Evolutionary conservation across 2,797 vertebrate genomes (phyloP), one percentile per base, ranked within the genome.

Genomic region (Clarias pachynema): DNA sequence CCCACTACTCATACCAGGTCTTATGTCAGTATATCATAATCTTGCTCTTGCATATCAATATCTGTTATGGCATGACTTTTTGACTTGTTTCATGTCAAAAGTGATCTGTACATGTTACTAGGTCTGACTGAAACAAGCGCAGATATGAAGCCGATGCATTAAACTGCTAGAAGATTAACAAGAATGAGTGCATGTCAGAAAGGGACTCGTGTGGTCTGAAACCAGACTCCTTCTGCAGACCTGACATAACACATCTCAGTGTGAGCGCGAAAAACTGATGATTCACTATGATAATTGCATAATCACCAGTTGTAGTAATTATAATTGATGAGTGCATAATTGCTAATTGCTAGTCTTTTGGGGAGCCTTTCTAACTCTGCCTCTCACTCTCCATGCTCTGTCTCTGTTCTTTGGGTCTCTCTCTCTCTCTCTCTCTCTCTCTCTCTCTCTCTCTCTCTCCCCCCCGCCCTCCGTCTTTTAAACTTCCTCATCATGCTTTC

Each of bases 221-320:
- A 15, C 74, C 78, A 75, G 74, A 83, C 75, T 70, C 59, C 79
- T 49, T 26, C 83, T 14, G 2, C 29, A 66, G 82, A 60, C 62
- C 44, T 29, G 34, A 44, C 68, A 73, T 80, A 83, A 80, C 62
- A 81, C 69, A 84, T 78, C 75, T 59, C 86, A 66, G 84, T 79
- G 66, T 74, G 77, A 81, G 80, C 57, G n/a, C 63, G 79, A 78
- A 68, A 87, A 86, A 82, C 91, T 93, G 92, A 89, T 92, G 93
- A 95, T 94, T 95, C 94, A 89, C 88, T 94, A 92, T 94, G 93
- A 89, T 96, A 95, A 96, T 96, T 94, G 92, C 94, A 93, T 95
- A 95, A 93, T 95, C 18, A 87, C 93, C 92, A 94, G 94, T 96
- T 95, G 94, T 92, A 92, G 94, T 95, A 88, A 91, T 92, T 93